Conservation (phyloP, 2,113 vertebrate species). For the Cyphomyrus discorhynchus region DNA sequence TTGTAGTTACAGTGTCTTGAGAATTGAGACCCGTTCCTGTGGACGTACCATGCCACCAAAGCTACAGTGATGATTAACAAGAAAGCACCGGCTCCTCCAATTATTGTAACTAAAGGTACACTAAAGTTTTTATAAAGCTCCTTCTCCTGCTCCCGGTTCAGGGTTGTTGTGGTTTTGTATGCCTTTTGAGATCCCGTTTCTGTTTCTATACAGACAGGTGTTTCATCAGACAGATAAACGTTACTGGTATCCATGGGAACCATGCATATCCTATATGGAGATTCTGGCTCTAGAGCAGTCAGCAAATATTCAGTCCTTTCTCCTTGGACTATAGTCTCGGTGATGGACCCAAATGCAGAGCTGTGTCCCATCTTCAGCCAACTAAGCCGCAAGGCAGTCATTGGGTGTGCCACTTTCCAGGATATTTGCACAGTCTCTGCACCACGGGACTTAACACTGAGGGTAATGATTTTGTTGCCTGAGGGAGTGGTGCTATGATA, state of each 20-base stretch:
- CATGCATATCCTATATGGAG: constrained; percentile 94
- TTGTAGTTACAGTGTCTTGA: constrained; percentile 96
- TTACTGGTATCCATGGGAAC: constrained; percentile 99
- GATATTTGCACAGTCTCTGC: constrained; percentile 90
- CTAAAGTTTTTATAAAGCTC: constrained; percentile 92
- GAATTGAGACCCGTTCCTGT: constrained; percentile 89
- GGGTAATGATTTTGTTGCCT: constrained; percentile 81
- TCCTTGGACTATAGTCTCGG: constrained; percentile 92
- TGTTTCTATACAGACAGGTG: constrained; percentile 90
- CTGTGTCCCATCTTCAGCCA: constrained; percentile 97
- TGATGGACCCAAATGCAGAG: constrained; percentile 94
- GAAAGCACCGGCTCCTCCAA: constrained; percentile 87
- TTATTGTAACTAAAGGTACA: constrained; percentile 91
- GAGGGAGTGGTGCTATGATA: constrained; percentile 80
- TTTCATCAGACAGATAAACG: constrained; percentile 89
- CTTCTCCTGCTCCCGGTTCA: constrained; percentile 96
- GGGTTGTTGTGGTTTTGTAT: constrained; percentile 92
- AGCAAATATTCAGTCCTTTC: constrained; percentile 88
- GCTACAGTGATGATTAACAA: constrained; percentile 86
- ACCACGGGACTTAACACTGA: constrained; percentile 88
- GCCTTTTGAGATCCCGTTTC: constrained; percentile 83
- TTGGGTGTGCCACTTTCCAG: constrained; percentile 89
- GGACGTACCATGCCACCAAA: constrained; percentile 91
- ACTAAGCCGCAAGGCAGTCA: constrained; percentile 91
- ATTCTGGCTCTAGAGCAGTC: constrained; percentile 89